These are phyloP conservation scores for Auanema sp. DNA, from an alignment of 2,888 invertebrate genomes.

Conservation along the genomic window DNA sequence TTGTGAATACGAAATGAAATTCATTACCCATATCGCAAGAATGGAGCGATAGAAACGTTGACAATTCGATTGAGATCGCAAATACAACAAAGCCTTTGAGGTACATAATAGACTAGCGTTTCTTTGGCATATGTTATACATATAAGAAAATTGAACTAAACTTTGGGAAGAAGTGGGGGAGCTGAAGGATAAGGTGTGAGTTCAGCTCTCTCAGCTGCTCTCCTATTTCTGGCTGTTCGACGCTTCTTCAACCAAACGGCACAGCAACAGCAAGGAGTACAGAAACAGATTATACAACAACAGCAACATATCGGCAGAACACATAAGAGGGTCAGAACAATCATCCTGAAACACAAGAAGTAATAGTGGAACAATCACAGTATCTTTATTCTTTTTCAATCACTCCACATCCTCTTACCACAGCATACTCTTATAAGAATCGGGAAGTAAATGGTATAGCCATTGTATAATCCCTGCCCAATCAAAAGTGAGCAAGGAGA, in stretches of 20 bases:
- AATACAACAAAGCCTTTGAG: too few relatives aligned
- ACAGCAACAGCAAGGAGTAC: conserved; percentile 45
- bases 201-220: conserved; percentile 6
- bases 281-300: conserved; percentile 47
- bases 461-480: conserved; percentile 33
- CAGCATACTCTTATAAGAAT: too few relatives aligned
- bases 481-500: conserved; percentile 31
- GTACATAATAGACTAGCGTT: too few relatives aligned
- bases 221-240: conserved; percentile 10
- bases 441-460: conserved; percentile 35
- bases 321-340: conserved; percentile 42
- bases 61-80: too few relatives aligned
- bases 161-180: conserved; percentile 14
- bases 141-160: conserved; percentile 3
- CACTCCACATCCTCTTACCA: neutral
- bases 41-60: too few relatives aligned
- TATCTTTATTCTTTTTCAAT: neutral
- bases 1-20: too few relatives aligned
- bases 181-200: conserved; percentile 15
- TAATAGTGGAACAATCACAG: neutral
- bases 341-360: conserved; percentile 48
- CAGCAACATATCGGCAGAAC: conserved; percentile 38
- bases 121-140: too few relatives aligned
- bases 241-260: conserved; percentile 26
- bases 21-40: too few relatives aligned